Percentiles rank a stretch among this genome's conserved stretches.
phyloP scores from a whole-genome alignment of 1,140 invertebrate genomes.

The Drosophila sp. region DNA sequence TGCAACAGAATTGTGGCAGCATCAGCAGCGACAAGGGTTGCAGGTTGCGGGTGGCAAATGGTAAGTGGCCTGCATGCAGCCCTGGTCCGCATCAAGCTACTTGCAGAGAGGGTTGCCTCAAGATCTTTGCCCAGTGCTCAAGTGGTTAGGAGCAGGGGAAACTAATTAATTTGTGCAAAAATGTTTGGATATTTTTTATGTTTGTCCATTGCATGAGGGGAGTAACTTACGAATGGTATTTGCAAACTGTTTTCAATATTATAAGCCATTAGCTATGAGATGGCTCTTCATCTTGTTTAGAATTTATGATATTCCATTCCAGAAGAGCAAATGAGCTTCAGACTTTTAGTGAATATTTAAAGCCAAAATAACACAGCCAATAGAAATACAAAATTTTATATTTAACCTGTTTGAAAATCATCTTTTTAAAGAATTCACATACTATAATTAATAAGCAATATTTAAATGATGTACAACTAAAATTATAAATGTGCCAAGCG shows the following conservation, averaged over 20 bases:
- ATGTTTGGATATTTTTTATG: slow-evolving; percentile 24
- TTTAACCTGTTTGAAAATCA: no score
- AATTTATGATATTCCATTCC: background rate
- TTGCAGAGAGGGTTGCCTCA: slow-evolving; percentile 55
- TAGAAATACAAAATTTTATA: no score
- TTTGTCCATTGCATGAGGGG: background rate
- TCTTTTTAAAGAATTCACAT: no score
- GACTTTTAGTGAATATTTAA: no score
- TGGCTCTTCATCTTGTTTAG: background rate
- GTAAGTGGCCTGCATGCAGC: slow-evolving; percentile 51
- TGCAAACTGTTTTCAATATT: slow-evolving; percentile 3
- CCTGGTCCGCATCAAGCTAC: slow-evolving; percentile 53
- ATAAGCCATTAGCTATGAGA: background rate
- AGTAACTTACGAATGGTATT: background rate
- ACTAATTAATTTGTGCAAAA: slow-evolving; percentile 21
- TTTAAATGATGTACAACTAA: no score
- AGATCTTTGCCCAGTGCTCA: slow-evolving; percentile 19
- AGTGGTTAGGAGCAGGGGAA: slow-evolving; percentile 38
- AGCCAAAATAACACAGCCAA: no score
- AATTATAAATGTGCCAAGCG: no score
- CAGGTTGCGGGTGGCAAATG: background rate
- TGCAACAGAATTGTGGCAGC: slow-evolving; percentile 60
- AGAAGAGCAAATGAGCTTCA: no score
- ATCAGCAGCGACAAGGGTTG: background rate
- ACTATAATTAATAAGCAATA: no score